Base-by-base conservation (phyloP, 2,113 vertebrate genomes). In the Pavo muticus region DNA sequence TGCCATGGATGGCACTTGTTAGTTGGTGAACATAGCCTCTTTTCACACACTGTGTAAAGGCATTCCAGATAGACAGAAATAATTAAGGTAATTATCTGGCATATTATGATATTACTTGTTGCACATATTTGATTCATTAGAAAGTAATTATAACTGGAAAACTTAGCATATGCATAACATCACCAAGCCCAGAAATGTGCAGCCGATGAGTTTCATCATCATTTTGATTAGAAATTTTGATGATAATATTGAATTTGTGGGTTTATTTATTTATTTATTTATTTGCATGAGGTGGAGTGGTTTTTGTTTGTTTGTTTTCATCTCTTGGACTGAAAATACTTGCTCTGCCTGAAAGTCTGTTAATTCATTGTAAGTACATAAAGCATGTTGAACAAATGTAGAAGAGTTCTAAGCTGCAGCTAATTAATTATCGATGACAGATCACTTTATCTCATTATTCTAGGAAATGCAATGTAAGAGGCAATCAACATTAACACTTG, bases 141-240 rank as follows among this genome's bases (percentile, higher is more conserved):
- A 24, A 86, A 32, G 14, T 82, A n/a, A 29, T 81, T 84, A 20
- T 50, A 60, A 5, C 15, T 87, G 48, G 29, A 84, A 78, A 29
- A 24, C 5, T 21, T 35, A 42, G 8, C 11, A 37, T 17, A 83
- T 4, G 10, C 14, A 29, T 7, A 39, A 48, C 29, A 75, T 10
- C 5, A 70, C 16, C 23, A 54, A 27, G 16, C 6, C 24, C 45
- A 75, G 57, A 82, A 90, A 71, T 2, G 11, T 7, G 4, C 2
- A 60, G 6, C 4, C 0, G 0, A 5, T 44, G n/a, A 54, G 14
- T 57, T 76, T 73, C 39, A 44, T 9, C 6, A 15, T 3, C 57
- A 67, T 76, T 86, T 70, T 67, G 13, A 80, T 61, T 5, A 30
- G 10, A 61, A 73, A 73, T 45, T 47, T 80, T 88, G 11, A 90